Conservation (phyloP, 2,888 invertebrate species). For the Drosophila neoperkinsi region DNA sequence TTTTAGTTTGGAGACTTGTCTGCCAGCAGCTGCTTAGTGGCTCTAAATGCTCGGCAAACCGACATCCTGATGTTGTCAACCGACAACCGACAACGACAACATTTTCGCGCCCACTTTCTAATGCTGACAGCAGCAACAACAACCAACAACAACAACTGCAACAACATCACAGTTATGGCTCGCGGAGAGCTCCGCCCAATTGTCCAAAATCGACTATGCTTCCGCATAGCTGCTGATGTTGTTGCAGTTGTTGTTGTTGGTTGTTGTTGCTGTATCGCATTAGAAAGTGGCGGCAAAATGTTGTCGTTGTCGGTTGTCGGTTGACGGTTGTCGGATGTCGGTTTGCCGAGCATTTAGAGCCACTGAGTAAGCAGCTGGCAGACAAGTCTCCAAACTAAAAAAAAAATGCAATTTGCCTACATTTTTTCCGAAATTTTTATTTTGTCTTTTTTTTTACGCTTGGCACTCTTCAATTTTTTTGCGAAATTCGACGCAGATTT, state of each 20-base stretch:
- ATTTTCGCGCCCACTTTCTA: too few relatives aligned
- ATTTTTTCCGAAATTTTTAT: conserved; percentile 15
- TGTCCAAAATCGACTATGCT: too few relatives aligned
- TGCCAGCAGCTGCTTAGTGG: too few relatives aligned
- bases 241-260: conserved; percentile 31
- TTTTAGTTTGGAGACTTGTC: too few relatives aligned
- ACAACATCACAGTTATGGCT: too few relatives aligned
- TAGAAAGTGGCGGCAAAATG: conserved; percentile 66
- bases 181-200: too few relatives aligned
- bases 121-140: too few relatives aligned
- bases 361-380: conserved; percentile 34
- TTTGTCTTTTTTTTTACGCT: conserved; percentile 9
- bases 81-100: too few relatives aligned
- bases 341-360: conserved; percentile 34
- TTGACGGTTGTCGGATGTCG: conserved; percentile 14
- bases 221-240: conserved; percentile 36
- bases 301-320: conserved; percentile 15
- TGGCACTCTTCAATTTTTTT: conserved; percentile 47
- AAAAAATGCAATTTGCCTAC: conserved; percentile 34
- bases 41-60: too few relatives aligned
- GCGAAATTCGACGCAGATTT: conserved; percentile 66
- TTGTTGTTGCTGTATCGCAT: conserved; percentile 44
- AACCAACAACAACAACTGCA: too few relatives aligned
- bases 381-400: conserved; percentile 1
- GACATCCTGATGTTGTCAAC: too few relatives aligned